Evolutionary conservation across 2,113 vertebrate genomes (phyloP).

Genomic region (Coracopsis vasa): DNA sequence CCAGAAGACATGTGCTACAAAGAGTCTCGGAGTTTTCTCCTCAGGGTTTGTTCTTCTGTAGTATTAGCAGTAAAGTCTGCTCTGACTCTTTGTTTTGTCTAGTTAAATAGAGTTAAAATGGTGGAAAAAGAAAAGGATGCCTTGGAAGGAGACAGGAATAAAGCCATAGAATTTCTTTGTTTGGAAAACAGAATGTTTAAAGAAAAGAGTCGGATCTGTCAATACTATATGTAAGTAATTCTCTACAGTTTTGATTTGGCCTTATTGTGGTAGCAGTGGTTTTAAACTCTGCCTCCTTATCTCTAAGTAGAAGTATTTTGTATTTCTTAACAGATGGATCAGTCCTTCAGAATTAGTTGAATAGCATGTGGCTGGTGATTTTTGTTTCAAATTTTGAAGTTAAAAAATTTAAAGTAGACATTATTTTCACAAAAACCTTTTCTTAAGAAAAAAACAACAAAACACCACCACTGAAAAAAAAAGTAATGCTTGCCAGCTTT

Average conservation of each 20-base stretch:
- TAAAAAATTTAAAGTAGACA: not conserved
- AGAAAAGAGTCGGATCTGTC: conserved; percentile 87
- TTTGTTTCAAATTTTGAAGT: not conserved
- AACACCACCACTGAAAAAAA: not conserved
- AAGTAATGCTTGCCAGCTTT: not conserved
- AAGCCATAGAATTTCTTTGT: conserved; percentile 90
- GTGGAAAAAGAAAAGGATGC: conserved; percentile 97
- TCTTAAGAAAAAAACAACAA: not conserved
- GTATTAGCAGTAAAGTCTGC: not conserved
- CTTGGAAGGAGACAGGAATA: conserved; percentile 92
- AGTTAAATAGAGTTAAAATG: conserved; percentile 95
- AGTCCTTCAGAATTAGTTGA: not conserved
- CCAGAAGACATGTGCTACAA: accelerated
- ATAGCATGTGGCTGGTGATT: not conserved
- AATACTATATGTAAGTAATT: conserved; percentile 90
- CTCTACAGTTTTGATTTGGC: not conserved
- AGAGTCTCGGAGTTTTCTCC: not conserved
- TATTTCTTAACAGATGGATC: not conserved
- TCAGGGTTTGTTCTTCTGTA: not conserved
- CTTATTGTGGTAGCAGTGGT: not conserved
- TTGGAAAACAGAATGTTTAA: conserved; percentile 92
- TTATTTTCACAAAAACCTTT: not conserved
- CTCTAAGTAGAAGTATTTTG: not conserved
- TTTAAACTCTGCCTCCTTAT: not conserved
- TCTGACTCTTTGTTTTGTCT: conserved; percentile 4